Base-by-base conservation (phyloP, 2,113 vertebrate species). In the Taurulus bubalis region DNA sequence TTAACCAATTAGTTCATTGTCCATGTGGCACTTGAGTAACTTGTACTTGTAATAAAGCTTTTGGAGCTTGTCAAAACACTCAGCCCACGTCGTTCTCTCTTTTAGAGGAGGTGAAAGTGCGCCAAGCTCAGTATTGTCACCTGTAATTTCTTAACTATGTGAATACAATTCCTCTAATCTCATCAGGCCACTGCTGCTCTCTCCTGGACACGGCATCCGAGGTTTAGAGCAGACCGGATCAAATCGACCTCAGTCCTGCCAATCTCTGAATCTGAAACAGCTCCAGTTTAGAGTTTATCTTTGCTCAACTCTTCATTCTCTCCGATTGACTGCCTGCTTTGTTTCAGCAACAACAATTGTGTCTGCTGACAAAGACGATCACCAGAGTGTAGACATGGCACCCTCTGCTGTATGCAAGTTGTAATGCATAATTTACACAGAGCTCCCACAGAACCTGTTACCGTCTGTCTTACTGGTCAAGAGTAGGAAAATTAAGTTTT, bases 351-450 rank as follows among this genome's bases (percentile, higher is more conserved):
- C 62, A 71, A 55, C 56, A 56, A 8, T 71, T 62, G 53, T 68
- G 68, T 80, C 71, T 79, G 55, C 68, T 85, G 58, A 85, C 30
- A 40, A 32, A 64, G 45, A 67, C 30, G 53, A 42, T 38, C 22
- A 42, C 26, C 70, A 34, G 40, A 51, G 55, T 89, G 79, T 85
- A 78, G 76, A 70, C 77, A 66, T 89, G 87, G 90, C 90, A 22
- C 91, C 90, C 87, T 91, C 93, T 94, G 82, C 85, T 91, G 93
- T 74, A n/a, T 42, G 66, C 40, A 62, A 24, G 56, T 1, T 85
- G 77, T 75, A 93, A 53, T 89, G 75, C 89, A 93, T 58, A 49
- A 72, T 87, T 82, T 49, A 72, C 11, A 40, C 42, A 26, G 26
- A 72, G 59, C 38, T 62, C 36, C 59, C 3, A 56, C 42, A 47